phyloP scores from a whole-genome alignment of 2,113 vertebrate species.

The Rattus rattus region DNA sequence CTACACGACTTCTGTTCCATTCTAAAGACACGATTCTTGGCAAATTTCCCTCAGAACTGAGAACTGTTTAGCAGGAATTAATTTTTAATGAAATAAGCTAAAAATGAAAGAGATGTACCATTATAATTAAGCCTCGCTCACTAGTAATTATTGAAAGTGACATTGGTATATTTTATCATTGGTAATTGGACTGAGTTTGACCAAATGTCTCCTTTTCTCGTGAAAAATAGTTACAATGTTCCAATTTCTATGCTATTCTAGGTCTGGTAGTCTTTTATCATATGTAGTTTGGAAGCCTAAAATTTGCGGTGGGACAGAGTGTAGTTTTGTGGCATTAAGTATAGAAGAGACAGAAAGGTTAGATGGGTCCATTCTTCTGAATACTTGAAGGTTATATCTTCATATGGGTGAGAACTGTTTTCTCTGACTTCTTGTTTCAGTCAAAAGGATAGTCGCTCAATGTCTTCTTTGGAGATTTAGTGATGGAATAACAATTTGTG shows the following conservation, averaged over 20 bases:
- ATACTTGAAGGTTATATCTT: constrained; percentile 38
- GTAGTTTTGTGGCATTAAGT: constrained; percentile 56
- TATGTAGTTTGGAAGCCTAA: constrained; percentile 19
- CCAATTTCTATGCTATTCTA: constrained; percentile 35
- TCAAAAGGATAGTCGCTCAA: background rate
- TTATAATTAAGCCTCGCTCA: constrained; percentile 51
- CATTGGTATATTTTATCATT: constrained; percentile 55
- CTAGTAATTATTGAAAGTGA: constrained; percentile 71
- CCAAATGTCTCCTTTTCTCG: constrained; percentile 47
- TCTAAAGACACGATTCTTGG: constrained; percentile 71
- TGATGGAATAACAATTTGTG: background rate
- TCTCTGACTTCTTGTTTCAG: constrained; percentile 14
- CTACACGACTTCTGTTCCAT: constrained; percentile 57
- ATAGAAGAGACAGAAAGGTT: background rate
- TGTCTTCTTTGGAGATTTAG: constrained; percentile 20
- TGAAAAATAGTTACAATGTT: constrained; percentile 49
- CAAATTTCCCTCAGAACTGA: constrained; percentile 48
- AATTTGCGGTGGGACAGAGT: background rate
- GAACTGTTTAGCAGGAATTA: constrained; percentile 70
- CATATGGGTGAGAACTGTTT: background rate
- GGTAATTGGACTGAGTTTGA: constrained; percentile 61
- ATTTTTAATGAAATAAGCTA: constrained; percentile 70
- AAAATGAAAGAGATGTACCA: constrained; percentile 62
- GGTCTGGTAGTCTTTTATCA: background rate
- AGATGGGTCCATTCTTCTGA: background rate